phyloP scores from a whole-genome alignment of 2,888 invertebrate genomes.

The Andrena bucephala region DNA sequence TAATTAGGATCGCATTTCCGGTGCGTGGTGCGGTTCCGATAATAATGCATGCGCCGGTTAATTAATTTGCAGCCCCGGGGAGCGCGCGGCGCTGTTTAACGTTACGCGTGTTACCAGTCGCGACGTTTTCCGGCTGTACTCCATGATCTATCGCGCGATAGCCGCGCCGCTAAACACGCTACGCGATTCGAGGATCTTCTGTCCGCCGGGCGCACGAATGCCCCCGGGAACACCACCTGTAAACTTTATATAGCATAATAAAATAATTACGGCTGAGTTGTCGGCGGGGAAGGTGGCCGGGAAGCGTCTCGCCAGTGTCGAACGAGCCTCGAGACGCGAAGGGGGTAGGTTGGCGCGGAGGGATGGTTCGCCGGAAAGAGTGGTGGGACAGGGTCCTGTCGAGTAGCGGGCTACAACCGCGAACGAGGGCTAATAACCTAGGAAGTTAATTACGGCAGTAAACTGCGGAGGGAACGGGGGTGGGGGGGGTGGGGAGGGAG shows the following conservation, averaged over 20 bases:
- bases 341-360: background rate
- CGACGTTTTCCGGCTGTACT: constrained; percentile 10
- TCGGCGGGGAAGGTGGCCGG: background rate
- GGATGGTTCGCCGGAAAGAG: constrained; percentile 35
- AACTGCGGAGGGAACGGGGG: constrained; percentile 68
- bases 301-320: constrained; percentile 9
- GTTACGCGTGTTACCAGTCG: constrained; percentile 53
- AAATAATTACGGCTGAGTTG: background rate
- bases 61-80: constrained; percentile 50
- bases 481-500: constrained; percentile 19
- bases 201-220: too few species aligned
- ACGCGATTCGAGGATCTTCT: too few species aligned
- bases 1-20: constrained; percentile 59
- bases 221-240: too few species aligned
- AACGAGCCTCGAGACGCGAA: constrained; percentile 13
- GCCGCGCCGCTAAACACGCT: too few species aligned
- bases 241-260: background rate
- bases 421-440: constrained; percentile 75
- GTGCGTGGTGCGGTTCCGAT: constrained; percentile 53
- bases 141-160: constrained; percentile 27
- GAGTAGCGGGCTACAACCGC: constrained; percentile 51
- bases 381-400: constrained; percentile 44
- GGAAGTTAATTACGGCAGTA: constrained; percentile 80
- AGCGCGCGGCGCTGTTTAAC: constrained; percentile 38
- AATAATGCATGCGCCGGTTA: constrained; percentile 54